phyloP scores from a whole-genome alignment of 2,888 invertebrate genomes.

The Cataglyphis altisquamis region DNA sequence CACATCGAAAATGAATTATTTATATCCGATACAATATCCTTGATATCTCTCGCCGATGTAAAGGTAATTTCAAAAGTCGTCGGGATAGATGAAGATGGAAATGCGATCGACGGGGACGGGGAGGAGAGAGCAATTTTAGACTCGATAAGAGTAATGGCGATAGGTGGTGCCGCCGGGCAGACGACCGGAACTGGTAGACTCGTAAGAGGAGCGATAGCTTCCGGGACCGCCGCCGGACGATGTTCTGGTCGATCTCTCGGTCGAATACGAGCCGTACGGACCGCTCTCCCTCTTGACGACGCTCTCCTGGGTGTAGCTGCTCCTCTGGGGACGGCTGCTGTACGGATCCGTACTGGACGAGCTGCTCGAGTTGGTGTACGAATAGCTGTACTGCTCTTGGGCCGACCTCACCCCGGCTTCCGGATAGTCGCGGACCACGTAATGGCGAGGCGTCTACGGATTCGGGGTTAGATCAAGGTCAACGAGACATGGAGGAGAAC shows the following conservation, averaged over 20 bases:
- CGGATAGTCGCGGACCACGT: slow-evolving; percentile 93
- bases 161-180: slow-evolving; percentile 94
- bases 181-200: slow-evolving; percentile 92
- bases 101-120: slow-evolving; percentile 34
- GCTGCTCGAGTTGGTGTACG: slow-evolving; percentile 90
- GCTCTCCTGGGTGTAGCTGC: slow-evolving; percentile 91
- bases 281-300: slow-evolving; percentile 90
- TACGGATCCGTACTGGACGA: slow-evolving; percentile 87
- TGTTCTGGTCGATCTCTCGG: slow-evolving; percentile 90
- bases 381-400: slow-evolving; percentile 95
- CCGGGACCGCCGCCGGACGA: slow-evolving; percentile 92
- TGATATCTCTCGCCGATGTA: background rate
- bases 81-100: slow-evolving; percentile 58
- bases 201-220: slow-evolving; percentile 93
- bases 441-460: slow-evolving; percentile 94
- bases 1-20: slow-evolving; percentile 13
- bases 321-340: slow-evolving; percentile 88
- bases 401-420: slow-evolving; percentile 87
- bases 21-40: background rate
- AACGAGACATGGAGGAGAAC: slow-evolving; percentile 70
- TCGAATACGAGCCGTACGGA: slow-evolving; percentile 91
- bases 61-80: slow-evolving; percentile 1
- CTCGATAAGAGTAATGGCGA: slow-evolving; percentile 95
- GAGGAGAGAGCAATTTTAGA: slow-evolving; percentile 87
- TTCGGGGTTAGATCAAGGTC: slow-evolving; percentile 81